These are phyloP conservation scores for Hesperophylax magnus DNA, from an alignment of 1,140 invertebrate species.

Conservation along the genomic window DNA sequence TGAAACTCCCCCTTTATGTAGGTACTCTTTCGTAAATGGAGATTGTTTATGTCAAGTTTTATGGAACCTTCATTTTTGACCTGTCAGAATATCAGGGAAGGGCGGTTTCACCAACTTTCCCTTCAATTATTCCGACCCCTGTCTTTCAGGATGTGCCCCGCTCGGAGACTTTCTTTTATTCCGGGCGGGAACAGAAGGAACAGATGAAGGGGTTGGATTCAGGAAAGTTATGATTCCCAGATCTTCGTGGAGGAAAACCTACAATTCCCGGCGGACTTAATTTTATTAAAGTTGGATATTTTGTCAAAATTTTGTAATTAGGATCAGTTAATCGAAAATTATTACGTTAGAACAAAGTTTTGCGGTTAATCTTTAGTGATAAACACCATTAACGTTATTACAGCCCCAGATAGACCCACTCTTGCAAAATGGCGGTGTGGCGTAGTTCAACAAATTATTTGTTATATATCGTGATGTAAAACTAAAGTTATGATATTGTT, in stretches of 20 bases:
- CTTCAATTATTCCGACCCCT: constrained; percentile 27
- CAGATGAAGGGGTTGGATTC: background rate
- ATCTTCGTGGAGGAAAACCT: background rate
- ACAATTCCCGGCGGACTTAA: background rate
- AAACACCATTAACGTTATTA: too few species aligned
- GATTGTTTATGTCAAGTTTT: constrained; percentile 23
- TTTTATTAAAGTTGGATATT: background rate
- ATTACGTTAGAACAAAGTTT: too few species aligned
- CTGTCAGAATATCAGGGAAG: constrained; percentile 21
- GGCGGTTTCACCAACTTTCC: background rate
- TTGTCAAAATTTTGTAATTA: too few species aligned
- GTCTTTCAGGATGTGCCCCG: constrained; percentile 10
- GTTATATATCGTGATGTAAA: too few species aligned
- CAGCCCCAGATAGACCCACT: too few species aligned
- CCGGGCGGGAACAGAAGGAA: background rate
- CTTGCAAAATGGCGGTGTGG: too few species aligned
- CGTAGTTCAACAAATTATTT: too few species aligned
- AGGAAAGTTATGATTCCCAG: background rate
- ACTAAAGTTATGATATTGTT: too few species aligned
- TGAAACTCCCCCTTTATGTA: background rate
- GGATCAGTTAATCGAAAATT: too few species aligned
- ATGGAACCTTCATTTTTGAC: background rate
- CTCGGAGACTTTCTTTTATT: constrained; percentile 23
- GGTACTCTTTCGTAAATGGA: background rate
- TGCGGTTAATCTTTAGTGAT: too few species aligned